Percentiles rank a stretch among this genome's conserved stretches.
Conservation (phyloP, 2,797 vertebrate genomes). For the Benthosema pterotum region DNA sequence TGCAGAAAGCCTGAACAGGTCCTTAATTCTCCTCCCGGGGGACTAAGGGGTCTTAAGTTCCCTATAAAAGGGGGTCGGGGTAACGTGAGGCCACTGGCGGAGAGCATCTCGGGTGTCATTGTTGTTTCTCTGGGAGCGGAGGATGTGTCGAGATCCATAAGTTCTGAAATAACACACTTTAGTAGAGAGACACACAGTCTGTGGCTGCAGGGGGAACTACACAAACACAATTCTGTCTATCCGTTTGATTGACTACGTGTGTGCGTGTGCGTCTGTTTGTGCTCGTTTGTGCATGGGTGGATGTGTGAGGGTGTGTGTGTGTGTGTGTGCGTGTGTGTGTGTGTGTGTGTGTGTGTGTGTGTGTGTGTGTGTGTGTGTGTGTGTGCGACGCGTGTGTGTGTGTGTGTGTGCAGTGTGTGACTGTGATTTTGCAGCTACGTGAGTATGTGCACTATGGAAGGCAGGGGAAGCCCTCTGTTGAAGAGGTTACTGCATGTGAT, state of each 20-base stretch:
- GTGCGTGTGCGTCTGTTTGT: constrained; percentile 2
- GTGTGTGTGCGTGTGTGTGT: background rate
- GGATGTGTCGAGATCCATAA: constrained; percentile 36
- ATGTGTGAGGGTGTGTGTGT: background rate
- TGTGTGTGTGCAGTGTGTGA: too few species aligned
- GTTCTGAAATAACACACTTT: constrained; percentile 28
- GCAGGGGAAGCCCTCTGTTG: too few species aligned
- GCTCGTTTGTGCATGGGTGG: background rate
- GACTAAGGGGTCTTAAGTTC: background rate
- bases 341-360: background rate
- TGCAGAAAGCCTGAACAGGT: background rate
- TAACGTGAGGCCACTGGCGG: constrained; percentile 22
- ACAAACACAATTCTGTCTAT: background rate
- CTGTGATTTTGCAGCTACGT: background rate
- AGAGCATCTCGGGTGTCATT: constrained; percentile 21
- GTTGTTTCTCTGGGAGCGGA: constrained; percentile 27
- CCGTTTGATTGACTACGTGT: background rate
- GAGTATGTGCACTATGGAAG: too few species aligned
- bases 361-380: constrained; percentile 3
- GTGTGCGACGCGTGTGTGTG: background rate
- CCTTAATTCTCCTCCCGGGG: background rate
- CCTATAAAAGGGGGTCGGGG: background rate
- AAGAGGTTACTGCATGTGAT: too few species aligned
- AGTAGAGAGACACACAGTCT: constrained; percentile 21
- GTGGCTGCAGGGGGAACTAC: constrained; percentile 15